A percentile compares a stretch with the other conserved stretches of the same genome.
phyloP scores from a whole-genome alignment of 2,888 invertebrate genomes.

The Oegoconia quadripuncta region DNA sequence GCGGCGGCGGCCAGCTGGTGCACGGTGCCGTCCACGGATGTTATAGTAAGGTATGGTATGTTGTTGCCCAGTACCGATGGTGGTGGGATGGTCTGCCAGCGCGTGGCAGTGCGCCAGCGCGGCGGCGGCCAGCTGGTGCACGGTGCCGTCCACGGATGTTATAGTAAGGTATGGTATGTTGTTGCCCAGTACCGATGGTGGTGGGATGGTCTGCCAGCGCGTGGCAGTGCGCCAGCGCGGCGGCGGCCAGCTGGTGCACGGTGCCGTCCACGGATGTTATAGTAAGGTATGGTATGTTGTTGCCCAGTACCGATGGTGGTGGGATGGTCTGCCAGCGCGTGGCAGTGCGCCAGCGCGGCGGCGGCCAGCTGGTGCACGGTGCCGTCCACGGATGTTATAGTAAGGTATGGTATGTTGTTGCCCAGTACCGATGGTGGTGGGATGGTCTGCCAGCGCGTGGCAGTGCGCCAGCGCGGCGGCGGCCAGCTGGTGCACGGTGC shows the following conservation, averaged over 20 bases:
- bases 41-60: no score
- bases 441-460: slow-evolving; percentile 90
- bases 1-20: slow-evolving; percentile 97
- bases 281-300: no score
- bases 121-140: slow-evolving; percentile 97
- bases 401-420: no score
- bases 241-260: slow-evolving; percentile 97
- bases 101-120: slow-evolving; percentile 95
- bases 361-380: slow-evolving; percentile 98
- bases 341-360: slow-evolving; percentile 94
- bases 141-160: slow-evolving; percentile 98
- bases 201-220: no score
- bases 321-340: no score
- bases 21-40: slow-evolving; percentile 98
- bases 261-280: slow-evolving; percentile 99
- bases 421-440: no score
- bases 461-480: slow-evolving; percentile 96
- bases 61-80: no score
- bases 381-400: slow-evolving; percentile 98
- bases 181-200: no score
- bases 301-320: no score
- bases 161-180: no score
- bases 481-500: slow-evolving; percentile 97
- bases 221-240: slow-evolving; percentile 94
- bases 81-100: no score